These are phyloP conservation scores for Saguinus imperator DNA, from an alignment of 2,113 vertebrate genomes.

Conservation along the genomic window DNA sequence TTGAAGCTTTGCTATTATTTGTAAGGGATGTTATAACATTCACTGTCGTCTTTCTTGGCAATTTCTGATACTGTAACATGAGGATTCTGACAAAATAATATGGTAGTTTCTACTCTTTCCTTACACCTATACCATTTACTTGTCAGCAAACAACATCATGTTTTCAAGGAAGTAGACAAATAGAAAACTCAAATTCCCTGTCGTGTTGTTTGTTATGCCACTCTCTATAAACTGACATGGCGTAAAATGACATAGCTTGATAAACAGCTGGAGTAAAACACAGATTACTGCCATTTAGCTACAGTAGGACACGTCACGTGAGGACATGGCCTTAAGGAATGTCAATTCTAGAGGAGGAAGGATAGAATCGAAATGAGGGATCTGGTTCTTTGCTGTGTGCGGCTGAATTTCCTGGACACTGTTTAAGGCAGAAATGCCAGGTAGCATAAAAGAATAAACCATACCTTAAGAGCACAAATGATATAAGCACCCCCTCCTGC, in stretches of 20 bases:
- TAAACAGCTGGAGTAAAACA: not conserved
- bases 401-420: conserved; percentile 37
- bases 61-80: not conserved
- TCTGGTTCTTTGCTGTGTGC: conserved; percentile 15
- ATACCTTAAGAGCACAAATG: not conserved
- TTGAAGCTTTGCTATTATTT: conserved; percentile 41
- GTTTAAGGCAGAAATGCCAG: conserved; percentile 30
- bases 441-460: not conserved
- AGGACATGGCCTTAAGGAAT: not conserved
- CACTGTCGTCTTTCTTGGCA: not conserved
- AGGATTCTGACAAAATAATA: conserved; percentile 49
- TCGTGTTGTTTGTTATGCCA: not conserved
- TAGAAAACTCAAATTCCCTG: not conserved
- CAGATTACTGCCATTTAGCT: not conserved
- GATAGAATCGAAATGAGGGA: not conserved
- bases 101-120: not conserved
- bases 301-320: not conserved
- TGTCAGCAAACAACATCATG: not conserved
- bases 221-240: not conserved
- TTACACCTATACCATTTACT: not conserved
- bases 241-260: not conserved
- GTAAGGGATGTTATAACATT: not conserved
- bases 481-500: accelerated
- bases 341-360: conserved; percentile 42
- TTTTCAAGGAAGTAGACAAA: not conserved